Evolutionary conservation across 2,797 vertebrate genomes (phyloP), one percentile per base, ranked within the genome.

Genomic region (Pampus argenteus): DNA sequence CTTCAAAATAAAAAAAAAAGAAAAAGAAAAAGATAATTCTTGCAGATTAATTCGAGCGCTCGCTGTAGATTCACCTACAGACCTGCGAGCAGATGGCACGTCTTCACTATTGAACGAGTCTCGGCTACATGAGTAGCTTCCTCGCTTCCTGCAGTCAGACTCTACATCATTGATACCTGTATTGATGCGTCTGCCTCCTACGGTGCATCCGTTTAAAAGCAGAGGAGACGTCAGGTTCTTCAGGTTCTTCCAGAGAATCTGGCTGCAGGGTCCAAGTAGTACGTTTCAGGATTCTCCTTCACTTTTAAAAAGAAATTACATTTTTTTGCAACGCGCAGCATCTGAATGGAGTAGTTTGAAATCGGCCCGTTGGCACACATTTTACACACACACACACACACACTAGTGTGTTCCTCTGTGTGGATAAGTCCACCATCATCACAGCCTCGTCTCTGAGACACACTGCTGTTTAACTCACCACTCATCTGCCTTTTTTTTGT

Each of bases 141-240:
- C 45, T 82, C 71, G 48, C 3, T 20, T 71, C 67, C 74, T 68
- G 88, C 70, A 88, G 70, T 79, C 76, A 71, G 49, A 64, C 6
- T 52, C 58, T 20, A 13, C 38, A 14, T 42, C 55, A 25, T 23
- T 14, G n/a, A 42, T n/a, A n/a, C 59, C 38, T 56, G n/a, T 1
- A 13, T 15, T 44, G 36, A 11, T 22, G 10, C 55, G 15, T 36
- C 17, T 9, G 29, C 8, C 29, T 11, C 2, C 14, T 20, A 7
- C 51, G 40, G 14, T 10, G 31, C 22, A 8, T 62, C 10, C 1
- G 36, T 26, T 15, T 44, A 2, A 64, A 17, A 66, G 38, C 17
- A n/a, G 31, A 44, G n/a, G 13, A 63, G 31, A 52, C 56, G 6
- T 40, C 18, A n/a, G n/a, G n/a, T n/a, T n/a, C n/a, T n/a, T n/a